A percentile compares a stretch with the other conserved stretches of the same genome.
These are phyloP conservation scores for Zeugodacus cucurbitae DNA, from an alignment of 1,140 invertebrate genomes.

Conservation along the genomic window DNA sequence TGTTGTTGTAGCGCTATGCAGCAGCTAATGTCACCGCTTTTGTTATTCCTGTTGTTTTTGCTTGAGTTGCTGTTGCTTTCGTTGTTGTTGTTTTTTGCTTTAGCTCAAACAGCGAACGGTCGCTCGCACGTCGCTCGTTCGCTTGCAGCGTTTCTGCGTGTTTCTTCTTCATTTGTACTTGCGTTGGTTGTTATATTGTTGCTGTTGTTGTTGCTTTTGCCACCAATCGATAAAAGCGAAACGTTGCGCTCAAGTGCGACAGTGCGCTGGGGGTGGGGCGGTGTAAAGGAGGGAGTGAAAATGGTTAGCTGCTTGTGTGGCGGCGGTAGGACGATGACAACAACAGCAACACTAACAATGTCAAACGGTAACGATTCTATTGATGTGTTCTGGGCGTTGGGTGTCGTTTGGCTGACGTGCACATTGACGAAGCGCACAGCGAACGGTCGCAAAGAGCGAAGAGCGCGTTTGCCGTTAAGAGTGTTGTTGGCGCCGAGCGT, in stretches of 20 bases:
- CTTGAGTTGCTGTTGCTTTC: background rate
- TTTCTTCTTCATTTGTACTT: constrained; percentile 15
- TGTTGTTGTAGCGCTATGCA: background rate
- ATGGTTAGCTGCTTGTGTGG: background rate
- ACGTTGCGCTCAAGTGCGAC: background rate
- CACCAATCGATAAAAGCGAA: constrained; percentile 39
- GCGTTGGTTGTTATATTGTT: background rate
- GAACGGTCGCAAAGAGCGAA: background rate
- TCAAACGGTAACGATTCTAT: background rate
- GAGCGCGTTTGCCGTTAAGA: background rate
- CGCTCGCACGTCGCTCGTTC: constrained; percentile 1
- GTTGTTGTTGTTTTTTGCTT: background rate
- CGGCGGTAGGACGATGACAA: background rate
- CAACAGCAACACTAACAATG: background rate
- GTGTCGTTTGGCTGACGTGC: background rate
- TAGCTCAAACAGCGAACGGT: background rate
- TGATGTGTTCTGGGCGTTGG: constrained; percentile 10
- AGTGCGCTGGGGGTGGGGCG: no score
- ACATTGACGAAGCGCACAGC: background rate
- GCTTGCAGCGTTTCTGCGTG: constrained; percentile 22
- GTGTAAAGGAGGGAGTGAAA: background rate
- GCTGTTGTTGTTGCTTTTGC: background rate
- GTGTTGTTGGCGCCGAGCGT: constrained; percentile 13
- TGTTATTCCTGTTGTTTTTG: background rate
- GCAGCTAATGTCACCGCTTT: constrained; percentile 31